phyloP scores from a whole-genome alignment of 1,140 invertebrate genomes.

The Aphelenchoides avenae region DNA sequence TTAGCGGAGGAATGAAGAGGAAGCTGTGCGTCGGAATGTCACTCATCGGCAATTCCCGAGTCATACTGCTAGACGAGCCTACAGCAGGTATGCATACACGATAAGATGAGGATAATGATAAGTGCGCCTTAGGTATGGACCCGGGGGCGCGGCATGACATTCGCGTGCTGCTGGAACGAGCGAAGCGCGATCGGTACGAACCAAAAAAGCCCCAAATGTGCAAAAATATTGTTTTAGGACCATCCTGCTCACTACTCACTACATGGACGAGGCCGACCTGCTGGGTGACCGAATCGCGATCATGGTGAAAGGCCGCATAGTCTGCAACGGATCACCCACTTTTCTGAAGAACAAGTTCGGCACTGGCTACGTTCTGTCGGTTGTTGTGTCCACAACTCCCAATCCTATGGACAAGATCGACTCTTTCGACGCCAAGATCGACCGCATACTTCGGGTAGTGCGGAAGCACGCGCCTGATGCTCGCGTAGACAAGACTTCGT shows the following conservation, averaged over 20 bases:
- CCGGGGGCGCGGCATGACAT: constrained; percentile 64
- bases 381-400: constrained; percentile 21
- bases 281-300: constrained; percentile 68
- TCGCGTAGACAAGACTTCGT: constrained; percentile 21
- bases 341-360: constrained; percentile 65
- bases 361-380: constrained; percentile 39
- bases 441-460: constrained; percentile 21
- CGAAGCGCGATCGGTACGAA: constrained; percentile 29
- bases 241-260: constrained; percentile 81
- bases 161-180: constrained; percentile 64
- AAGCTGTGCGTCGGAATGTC: constrained; percentile 64
- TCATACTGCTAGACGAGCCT: constrained; percentile 66
- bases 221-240: constrained; percentile 23
- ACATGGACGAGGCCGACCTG: constrained; percentile 95
- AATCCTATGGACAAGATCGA: not conserved
- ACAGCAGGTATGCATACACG: constrained; percentile 64
- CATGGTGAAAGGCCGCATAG: constrained; percentile 67
- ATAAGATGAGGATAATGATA: not conserved
- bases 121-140: too few species aligned
- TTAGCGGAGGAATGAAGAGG: constrained; percentile 63
- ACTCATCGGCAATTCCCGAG: constrained; percentile 63
- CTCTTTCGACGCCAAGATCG: not conserved
- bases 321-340: constrained; percentile 67
- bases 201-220: constrained; percentile 1
- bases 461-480: constrained; percentile 33